Conservation (phyloP, 2,888 invertebrate species). For the Drosophila meridiana region DNA sequence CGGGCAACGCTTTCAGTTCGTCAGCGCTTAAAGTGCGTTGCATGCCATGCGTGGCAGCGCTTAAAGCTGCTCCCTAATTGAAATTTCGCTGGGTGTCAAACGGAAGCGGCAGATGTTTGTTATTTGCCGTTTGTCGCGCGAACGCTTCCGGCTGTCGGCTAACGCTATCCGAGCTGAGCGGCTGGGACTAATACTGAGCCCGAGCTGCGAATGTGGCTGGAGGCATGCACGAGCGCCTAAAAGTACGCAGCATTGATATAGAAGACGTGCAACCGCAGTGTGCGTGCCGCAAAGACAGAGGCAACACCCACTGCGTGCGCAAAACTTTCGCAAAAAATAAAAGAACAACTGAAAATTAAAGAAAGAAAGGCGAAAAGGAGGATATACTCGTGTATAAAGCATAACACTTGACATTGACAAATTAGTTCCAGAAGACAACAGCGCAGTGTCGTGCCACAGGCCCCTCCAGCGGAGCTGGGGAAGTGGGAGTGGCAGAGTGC, state of each 20-base stretch:
- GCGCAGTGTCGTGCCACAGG: slow-evolving; percentile 24
- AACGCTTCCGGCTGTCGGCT: slow-evolving; percentile 62
- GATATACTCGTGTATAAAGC: slow-evolving; percentile 57
- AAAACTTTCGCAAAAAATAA: slow-evolving; percentile 56
- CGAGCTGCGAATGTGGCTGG: slow-evolving; percentile 9
- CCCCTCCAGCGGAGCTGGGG: background rate
- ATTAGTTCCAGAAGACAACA: slow-evolving; percentile 80
- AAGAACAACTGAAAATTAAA: slow-evolving; percentile 11
- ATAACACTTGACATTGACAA: slow-evolving; percentile 84
- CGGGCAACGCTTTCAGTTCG: slow-evolving; percentile 13
- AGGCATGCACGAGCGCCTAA: slow-evolving; percentile 69
- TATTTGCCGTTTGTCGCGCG: slow-evolving; percentile 60
- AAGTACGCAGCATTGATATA: slow-evolving; percentile 67
- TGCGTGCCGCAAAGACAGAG: slow-evolving; percentile 31
- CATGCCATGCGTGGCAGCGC: slow-evolving; percentile 19
- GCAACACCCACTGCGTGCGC: slow-evolving; percentile 41
- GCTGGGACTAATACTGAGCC: background rate
- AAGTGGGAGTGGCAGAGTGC: background rate
- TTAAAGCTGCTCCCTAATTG: slow-evolving; percentile 64
- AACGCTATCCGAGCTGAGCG: slow-evolving; percentile 22
- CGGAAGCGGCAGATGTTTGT: slow-evolving; percentile 54
- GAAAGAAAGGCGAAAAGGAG: background rate
- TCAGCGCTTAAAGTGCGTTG: slow-evolving; percentile 39
- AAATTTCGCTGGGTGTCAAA: slow-evolving; percentile 58
- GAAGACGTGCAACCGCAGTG: slow-evolving; percentile 71